Evolutionary conservation across 2,888 invertebrate species (phyloP).

Genomic region (Diogma glabrata): DNA sequence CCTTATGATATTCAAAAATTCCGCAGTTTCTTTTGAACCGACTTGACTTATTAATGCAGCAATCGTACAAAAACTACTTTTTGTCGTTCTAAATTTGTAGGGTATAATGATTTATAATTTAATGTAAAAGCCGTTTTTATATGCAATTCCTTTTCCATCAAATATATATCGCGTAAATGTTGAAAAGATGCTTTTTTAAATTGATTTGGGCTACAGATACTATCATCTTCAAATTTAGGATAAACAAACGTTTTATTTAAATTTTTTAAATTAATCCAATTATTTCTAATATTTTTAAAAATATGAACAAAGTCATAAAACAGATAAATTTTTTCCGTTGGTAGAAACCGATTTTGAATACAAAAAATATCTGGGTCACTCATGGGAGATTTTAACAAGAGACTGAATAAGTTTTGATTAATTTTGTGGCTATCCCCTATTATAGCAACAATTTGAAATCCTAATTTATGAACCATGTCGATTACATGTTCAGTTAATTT

Average conservation of each 20-base stretch:
- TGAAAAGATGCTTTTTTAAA: background rate
- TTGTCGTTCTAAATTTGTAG: background rate
- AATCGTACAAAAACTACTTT: background rate
- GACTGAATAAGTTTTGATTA: conserved; percentile 3
- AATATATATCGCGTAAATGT: conserved; percentile 1
- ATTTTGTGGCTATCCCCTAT: background rate
- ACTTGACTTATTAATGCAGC: background rate
- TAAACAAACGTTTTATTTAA: background rate
- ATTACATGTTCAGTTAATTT: background rate
- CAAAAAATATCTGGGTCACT: too few species aligned
- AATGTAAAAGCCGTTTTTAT: background rate
- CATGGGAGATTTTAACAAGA: too few species aligned
- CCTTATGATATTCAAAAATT: background rate
- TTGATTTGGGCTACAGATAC: too few species aligned
- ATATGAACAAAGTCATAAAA: background rate
- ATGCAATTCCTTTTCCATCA: background rate
- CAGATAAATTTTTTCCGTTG: too few species aligned
- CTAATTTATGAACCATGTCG: background rate
- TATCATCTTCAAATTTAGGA: background rate
- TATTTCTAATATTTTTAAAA: too few species aligned
- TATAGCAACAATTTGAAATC: background rate
- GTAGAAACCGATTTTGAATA: too few species aligned
- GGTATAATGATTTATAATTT: conserved; percentile 4
- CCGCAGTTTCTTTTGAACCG: background rate
- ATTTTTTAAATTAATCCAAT: background rate